Conservation (phyloP, 2,797 vertebrate genomes). For the Tapirus indicus region DNA sequence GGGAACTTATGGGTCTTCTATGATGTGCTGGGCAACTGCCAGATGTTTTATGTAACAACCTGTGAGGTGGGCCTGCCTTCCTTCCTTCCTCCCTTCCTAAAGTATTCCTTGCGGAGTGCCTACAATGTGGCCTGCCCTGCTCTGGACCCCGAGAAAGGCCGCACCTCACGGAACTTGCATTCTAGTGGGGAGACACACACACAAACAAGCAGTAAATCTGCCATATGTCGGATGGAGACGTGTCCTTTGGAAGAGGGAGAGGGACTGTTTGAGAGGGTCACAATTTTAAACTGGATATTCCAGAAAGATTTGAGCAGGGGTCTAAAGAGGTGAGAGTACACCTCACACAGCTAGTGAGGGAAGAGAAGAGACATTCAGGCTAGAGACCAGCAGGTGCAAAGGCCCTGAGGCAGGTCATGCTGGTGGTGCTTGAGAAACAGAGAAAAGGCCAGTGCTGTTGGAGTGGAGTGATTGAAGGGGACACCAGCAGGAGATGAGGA, state of each 20-base stretch:
- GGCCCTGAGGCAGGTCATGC: no score
- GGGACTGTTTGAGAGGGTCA: not conserved
- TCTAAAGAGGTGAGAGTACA: no score
- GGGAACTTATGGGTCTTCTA: not conserved
- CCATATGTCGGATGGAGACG: fast-evolving
- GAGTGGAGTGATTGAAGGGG: no score
- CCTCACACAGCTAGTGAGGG: not conserved
- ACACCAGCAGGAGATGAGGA: not conserved
- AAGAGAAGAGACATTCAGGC: not conserved
- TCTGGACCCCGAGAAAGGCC: not conserved
- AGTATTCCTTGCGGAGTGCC: not conserved
- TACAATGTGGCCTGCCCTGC: no score
- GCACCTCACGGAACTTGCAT: not conserved
- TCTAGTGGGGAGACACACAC: not conserved
- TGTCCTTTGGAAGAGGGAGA: not conserved
- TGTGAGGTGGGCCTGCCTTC: not conserved
- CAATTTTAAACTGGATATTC: not conserved
- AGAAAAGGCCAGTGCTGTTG: not conserved
- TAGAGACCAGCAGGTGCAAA: not conserved
- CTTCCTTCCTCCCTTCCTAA: not conserved
- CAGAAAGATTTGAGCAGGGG: not conserved
- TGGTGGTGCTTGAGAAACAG: not conserved
- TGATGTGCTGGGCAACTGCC: not conserved
- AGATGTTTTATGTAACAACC: not conserved
- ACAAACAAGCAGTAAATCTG: not conserved